Evolutionary conservation across 2,797 vertebrate genomes (phyloP).

Genomic region (Pseudochaenichthys georgianus): DNA sequence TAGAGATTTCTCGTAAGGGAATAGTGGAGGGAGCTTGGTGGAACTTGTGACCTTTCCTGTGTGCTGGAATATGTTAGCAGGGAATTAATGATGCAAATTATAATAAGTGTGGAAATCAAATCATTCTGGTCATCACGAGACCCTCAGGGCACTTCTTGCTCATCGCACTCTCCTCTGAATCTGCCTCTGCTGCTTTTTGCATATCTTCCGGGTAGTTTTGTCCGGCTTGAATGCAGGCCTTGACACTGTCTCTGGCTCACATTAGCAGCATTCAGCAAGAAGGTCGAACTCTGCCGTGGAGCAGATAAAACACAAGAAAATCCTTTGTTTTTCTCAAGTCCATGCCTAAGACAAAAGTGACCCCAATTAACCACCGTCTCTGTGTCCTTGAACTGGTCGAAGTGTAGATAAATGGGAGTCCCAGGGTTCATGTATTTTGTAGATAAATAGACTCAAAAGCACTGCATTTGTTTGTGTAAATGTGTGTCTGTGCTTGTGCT

Average conservation of each 20-base stretch:
- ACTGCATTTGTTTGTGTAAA: not conserved
- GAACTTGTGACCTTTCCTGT: constrained; percentile 26
- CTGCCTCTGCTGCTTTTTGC: constrained; percentile 25
- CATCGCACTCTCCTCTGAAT: constrained; percentile 20
- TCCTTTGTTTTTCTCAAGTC: constrained; percentile 35
- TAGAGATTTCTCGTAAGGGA: not conserved
- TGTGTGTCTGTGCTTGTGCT: constrained; percentile 22
- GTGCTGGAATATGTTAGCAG: constrained; percentile 35
- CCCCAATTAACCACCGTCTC: constrained; percentile 55
- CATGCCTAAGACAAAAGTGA: constrained; percentile 42
- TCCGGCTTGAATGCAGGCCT: constrained; percentile 24
- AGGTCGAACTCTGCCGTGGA: constrained; percentile 1
- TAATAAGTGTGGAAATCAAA: constrained; percentile 48
- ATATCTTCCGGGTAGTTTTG: constrained; percentile 20
- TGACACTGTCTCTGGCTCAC: constrained; percentile 10
- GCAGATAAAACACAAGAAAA: constrained; percentile 18
- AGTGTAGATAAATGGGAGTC: constrained; percentile 50
- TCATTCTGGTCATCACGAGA: constrained; percentile 44
- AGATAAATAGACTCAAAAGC: constrained; percentile 5
- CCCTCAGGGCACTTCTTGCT: constrained; percentile 23
- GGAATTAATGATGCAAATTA: constrained; percentile 53
- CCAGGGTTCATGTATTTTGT: constrained; percentile 24
- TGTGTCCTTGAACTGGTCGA: constrained; percentile 52
- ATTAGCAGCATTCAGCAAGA: constrained; percentile 13
- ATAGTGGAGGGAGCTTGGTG: constrained; percentile 11